Percentiles rank a stretch among this genome's conserved stretches.
These are phyloP conservation scores for Puma concolor DNA, from an alignment of 2,113 vertebrate species.

Conservation along the genomic window DNA sequence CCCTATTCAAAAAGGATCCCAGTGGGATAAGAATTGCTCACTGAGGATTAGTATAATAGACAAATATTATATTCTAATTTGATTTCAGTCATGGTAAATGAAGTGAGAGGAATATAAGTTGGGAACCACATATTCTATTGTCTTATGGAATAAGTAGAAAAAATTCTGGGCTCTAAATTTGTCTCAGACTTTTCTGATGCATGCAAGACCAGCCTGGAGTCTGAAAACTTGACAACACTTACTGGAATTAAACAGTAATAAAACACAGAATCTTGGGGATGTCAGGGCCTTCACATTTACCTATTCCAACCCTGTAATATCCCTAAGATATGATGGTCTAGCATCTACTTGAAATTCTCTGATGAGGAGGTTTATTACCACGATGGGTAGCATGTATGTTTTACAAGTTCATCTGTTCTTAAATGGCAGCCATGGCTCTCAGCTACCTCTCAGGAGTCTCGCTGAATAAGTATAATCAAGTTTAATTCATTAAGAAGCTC, in stretches of 20 bases:
- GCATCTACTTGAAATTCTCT: neutral
- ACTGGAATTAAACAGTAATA: neutral
- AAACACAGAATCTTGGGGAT: neutral
- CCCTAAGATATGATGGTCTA: neutral
- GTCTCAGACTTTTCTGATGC: neutral
- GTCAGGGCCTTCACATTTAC: neutral
- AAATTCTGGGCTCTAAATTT: neutral
- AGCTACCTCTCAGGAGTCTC: neutral
- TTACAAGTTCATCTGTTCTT: neutral
- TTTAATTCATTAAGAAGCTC: conserved; percentile 21
- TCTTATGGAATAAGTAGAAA: neutral
- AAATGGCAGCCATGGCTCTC: neutral
- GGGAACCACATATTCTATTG: neutral
- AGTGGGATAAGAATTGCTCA: neutral
- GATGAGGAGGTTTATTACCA: neutral
- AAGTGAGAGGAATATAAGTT: neutral
- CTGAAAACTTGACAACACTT: neutral
- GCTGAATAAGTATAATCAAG: neutral
- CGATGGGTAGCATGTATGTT: neutral
- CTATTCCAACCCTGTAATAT: neutral
- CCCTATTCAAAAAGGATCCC: neutral
- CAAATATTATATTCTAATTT: neutral
- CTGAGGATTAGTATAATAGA: neutral
- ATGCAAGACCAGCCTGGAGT: neutral
- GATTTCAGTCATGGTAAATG: neutral